Evolutionary conservation across 2,797 vertebrate genomes (phyloP).

Genomic region (Acipenser ruthenus): DNA sequence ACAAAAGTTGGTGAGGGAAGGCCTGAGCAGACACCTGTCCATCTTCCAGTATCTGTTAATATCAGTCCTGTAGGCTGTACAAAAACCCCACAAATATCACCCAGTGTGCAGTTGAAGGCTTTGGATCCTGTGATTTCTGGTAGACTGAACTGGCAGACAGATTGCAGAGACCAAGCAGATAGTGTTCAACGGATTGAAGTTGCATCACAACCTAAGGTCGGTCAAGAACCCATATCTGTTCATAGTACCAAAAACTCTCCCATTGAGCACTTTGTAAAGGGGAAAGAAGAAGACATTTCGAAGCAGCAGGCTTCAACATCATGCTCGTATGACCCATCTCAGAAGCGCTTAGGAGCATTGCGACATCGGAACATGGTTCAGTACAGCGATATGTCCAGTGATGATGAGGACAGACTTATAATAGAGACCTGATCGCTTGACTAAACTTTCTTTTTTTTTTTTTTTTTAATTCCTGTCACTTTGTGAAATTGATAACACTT

Average conservation of each 20-base stretch:
- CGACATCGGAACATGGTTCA: conserved; percentile 61
- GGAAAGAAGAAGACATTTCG: background rate
- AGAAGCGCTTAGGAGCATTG: conserved; percentile 33
- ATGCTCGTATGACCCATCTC: conserved; percentile 29
- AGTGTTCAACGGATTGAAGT: conserved; percentile 16
- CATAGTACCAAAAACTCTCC: conserved; percentile 20
- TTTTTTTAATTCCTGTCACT: conserved; percentile 65
- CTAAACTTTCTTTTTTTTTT: conserved; percentile 39
- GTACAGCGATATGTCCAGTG: conserved; percentile 83
- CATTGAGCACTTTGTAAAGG: conserved; percentile 31
- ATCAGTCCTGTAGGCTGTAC: background rate
- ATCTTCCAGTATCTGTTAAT: conserved; percentile 3
- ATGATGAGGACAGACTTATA: conserved; percentile 92
- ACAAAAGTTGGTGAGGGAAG: conserved; percentile 25
- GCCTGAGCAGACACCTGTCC: conserved; percentile 9
- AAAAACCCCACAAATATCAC: conserved; percentile 35
- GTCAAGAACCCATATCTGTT: conserved; percentile 20
- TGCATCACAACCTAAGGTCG: conserved; percentile 29
- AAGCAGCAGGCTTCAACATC: conserved; percentile 24
- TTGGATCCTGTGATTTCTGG: background rate
- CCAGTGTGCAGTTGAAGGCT: conserved; percentile 21
- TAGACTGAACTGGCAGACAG: conserved; percentile 19
- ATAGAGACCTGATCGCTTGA: conserved; percentile 76
- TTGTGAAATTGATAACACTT: conserved; percentile 78
- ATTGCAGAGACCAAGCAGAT: conserved; percentile 23